Percentiles rank a stretch among this genome's conserved stretches.
phyloP scores from a whole-genome alignment of 1,140 invertebrate species.

The Polypedilum vanderplanki region DNA sequence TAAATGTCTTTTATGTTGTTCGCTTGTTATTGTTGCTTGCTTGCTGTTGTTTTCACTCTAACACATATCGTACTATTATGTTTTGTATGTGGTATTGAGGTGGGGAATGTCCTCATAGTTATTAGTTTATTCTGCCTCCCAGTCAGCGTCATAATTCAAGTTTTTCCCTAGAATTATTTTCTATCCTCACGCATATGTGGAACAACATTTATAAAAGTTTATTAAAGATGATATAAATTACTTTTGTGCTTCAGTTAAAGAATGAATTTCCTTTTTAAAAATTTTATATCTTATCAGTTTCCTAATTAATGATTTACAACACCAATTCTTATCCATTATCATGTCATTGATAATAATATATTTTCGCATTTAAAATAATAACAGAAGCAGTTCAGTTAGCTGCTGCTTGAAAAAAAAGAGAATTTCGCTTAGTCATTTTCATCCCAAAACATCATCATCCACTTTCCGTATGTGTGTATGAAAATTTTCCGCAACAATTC shows the following conservation, averaged over 20 bases:
- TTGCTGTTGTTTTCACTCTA: background rate
- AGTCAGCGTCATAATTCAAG: background rate
- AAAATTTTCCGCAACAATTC: conserved; percentile 15
- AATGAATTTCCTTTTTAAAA: too few relatives aligned
- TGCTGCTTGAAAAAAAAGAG: too few relatives aligned
- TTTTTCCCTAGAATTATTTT: background rate
- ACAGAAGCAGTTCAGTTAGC: too few relatives aligned
- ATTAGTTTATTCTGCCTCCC: background rate
- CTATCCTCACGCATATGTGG: too few relatives aligned
- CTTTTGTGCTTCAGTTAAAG: too few relatives aligned
- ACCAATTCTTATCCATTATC: too few relatives aligned
- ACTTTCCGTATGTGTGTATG: conserved; percentile 6
- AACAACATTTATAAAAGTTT: too few relatives aligned
- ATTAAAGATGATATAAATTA: too few relatives aligned
- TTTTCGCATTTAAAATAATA: too few relatives aligned
- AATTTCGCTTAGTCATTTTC: background rate
- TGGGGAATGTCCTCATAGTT: background rate
- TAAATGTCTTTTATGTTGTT: conserved; percentile 7
- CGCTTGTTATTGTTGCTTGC: conserved; percentile 18
- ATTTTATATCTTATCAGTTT: too few relatives aligned
- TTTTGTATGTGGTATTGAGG: background rate
- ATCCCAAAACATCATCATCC: background rate
- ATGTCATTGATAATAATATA: too few relatives aligned
- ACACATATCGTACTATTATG: background rate
- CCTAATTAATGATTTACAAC: too few relatives aligned